Conservation (phyloP, 2,888 invertebrate species). For the Eilema depressum region DNA sequence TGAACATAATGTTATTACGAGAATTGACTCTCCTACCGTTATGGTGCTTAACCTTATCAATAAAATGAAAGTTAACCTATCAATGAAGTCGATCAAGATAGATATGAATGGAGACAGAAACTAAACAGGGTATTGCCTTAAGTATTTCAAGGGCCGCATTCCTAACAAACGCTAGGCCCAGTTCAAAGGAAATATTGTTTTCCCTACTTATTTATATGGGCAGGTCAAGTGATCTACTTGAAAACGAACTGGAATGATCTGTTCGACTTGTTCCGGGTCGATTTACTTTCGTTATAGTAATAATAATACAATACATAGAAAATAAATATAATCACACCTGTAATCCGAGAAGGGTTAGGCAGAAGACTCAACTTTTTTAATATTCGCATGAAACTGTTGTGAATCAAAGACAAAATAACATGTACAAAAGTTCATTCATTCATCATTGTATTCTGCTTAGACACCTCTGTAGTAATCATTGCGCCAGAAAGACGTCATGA, state of each 20-base stretch:
- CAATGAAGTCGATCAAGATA: slow-evolving; percentile 60
- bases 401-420: too few species aligned
- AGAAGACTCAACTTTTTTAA: neutral
- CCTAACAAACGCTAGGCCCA: slow-evolving; percentile 30
- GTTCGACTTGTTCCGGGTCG: slow-evolving; percentile 50
- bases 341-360: neutral
- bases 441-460: too few species aligned
- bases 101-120: slow-evolving; percentile 49
- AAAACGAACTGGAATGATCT: slow-evolving; percentile 47
- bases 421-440: too few species aligned
- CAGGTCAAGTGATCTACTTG: slow-evolving; percentile 57
- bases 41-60: slow-evolving; percentile 44
- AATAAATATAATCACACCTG: neutral
- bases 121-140: slow-evolving; percentile 29
- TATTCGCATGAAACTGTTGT: too few species aligned
- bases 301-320: neutral
- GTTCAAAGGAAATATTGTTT: slow-evolving; percentile 60
- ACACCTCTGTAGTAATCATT: too few species aligned
- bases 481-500: too few species aligned
- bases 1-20: too few species aligned
- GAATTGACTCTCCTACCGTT: neutral
- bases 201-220: slow-evolving; percentile 61
- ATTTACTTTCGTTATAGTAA: slow-evolving; percentile 33
- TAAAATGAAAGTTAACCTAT: slow-evolving; percentile 59
- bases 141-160: slow-evolving; percentile 48